Evolutionary conservation across 2,888 invertebrate species (phyloP).

Genomic region (Trissolcus japonicus): DNA sequence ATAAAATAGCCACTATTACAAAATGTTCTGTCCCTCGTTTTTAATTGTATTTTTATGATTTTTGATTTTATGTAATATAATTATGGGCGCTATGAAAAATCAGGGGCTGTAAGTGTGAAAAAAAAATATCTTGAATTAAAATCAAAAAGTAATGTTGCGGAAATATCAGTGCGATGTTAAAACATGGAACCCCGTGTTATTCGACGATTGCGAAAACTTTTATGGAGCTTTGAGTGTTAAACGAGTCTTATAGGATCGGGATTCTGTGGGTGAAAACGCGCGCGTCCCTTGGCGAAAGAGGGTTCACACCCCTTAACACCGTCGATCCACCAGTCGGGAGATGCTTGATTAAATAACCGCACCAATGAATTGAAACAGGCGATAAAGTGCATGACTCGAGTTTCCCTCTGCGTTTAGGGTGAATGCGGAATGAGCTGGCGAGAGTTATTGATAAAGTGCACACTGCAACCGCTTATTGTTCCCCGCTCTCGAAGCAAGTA

Average conservation of each 20-base stretch:
- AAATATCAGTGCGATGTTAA: too few species aligned
- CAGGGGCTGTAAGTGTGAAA: not conserved
- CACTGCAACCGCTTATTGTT: conserved; percentile 7
- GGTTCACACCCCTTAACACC: conserved; percentile 64
- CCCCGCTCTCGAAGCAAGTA: not conserved
- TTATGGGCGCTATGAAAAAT: too few species aligned
- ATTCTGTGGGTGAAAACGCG: conserved; percentile 66
- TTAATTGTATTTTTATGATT: too few species aligned
- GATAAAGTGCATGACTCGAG: conserved; percentile 75
- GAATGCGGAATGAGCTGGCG: conserved; percentile 57
- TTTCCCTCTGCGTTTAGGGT: conserved; percentile 59
- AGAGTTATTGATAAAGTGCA: conserved; percentile 29
- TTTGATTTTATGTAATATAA: too few species aligned
- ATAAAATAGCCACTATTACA: too few species aligned
- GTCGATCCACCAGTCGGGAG: conserved; percentile 61
- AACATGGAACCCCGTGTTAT: too few species aligned
- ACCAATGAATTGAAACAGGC: conserved; percentile 75
- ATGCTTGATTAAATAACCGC: conserved; percentile 76
- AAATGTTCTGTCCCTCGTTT: too few species aligned
- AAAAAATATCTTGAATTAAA: not conserved
- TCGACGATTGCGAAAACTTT: conserved; percentile 54
- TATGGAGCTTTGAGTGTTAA: conserved; percentile 59
- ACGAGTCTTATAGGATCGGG: conserved; percentile 60
- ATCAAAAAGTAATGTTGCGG: too few species aligned
- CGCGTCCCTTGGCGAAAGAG: conserved; percentile 52